Evolutionary conservation across 2,888 invertebrate genomes (phyloP), one percentile per base, ranked within the genome.

Genomic region (Caenorhabditis angaria): DNA sequence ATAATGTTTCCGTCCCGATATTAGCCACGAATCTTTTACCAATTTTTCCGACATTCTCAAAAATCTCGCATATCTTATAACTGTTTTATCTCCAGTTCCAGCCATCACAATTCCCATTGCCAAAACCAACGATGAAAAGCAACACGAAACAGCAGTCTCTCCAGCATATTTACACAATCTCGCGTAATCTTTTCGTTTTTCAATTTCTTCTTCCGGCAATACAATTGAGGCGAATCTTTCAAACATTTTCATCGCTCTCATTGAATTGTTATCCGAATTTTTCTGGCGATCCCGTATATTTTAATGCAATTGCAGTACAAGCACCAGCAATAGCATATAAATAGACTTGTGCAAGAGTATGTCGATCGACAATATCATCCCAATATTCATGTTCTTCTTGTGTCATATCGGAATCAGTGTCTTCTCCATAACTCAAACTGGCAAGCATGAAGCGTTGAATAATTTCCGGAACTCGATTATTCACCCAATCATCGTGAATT

Each of bases 291-390:
- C 95, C 54, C 2, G 14, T 27, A 90, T 93, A 97, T 77, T 94
- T 93, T 3, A 99, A 90, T 0, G 95, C 97, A 82, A 99, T 89
- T 8, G 94, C 94, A 90, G 97, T 93, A 82, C 95, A 94, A 1
- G 94, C 95, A 22, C 97, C 99, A 0, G 95, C 93, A 69, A 95
- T 91, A 76, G 97, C 94, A 88, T 97, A 96, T 89, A 96, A 95
- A 89, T 95, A 97, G 54, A 81, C 82, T 62, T 83, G 81, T 1
- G 82, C 71, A 25, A 83, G 64, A 0, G 80, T 79, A 35, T 76
- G 68, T 32, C 71, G 58, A 63, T 83, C 83, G 18, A 82, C 70
- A 27, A 79, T 59, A 4, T 68, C 67, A 10, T 66, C 61, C 81
- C 82, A 83, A 66, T 76, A 82, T 14, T 50, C 25, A 29, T 81